Base-by-base conservation (phyloP, 2,113 vertebrate species). In the Machaerirhynchus nigripectus region DNA sequence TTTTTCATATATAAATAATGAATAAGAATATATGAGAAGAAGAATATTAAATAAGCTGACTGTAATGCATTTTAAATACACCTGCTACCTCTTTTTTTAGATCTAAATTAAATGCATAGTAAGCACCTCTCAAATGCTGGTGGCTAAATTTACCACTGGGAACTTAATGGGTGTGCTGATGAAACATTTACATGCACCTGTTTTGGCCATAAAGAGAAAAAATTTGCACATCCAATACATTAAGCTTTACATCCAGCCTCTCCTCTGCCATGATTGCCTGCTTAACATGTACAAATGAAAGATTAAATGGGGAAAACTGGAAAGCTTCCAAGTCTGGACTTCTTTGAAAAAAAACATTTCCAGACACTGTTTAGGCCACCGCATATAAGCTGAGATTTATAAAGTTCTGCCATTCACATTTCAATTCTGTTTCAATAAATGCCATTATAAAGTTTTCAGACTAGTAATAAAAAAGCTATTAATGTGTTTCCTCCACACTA, bases 1-100 rank as follows among this genome's bases (percentile, higher is more conserved):
- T 90, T 91, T 95, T 92, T 75, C 19, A 70, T 69, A 59, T 57
- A 80, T 53, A 71, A 67, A 53, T 94, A 91, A 95, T 76, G 81
- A 89, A 75, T 64, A 84, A 82, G 84, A 75, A 89, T 85, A 63
- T 68, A 82, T 61, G 81, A 94, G 70, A 87, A 64, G 39, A 88
- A 80, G 79, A 88, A 94, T 81, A 90, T 86, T 90, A 93, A 96
- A 93, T 70, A 92, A 90, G 76, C 47, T 68, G 73, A 74, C 84
- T 84, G 85, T 42, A 93, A 96, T 93, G 75, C 70, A 96, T 95
- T 93, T 96, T 85, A 96, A 94, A 90, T 83, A 85, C 87, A 89
- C 35, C 59, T 61, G 35, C 84, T 84, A 27, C 60, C 80, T 85
- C 65, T 71, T 95, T 87, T 93, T 89, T 96, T 91, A 84, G 87